Evolutionary conservation across 2,797 vertebrate genomes (phyloP), one percentile per base, ranked within the genome.

Genomic region (Nannoperca obscura): DNA sequence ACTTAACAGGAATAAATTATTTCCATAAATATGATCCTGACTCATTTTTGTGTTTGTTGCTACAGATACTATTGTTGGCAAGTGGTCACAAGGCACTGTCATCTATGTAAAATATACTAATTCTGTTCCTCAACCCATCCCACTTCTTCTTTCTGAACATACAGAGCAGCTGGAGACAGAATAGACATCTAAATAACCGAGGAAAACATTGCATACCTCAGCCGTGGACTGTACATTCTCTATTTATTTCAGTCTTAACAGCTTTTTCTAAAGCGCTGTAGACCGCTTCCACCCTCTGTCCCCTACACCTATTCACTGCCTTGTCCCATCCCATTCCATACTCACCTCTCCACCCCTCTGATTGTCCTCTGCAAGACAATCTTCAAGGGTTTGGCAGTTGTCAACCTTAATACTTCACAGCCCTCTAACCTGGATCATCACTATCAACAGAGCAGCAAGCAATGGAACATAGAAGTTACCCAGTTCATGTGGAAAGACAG

Each of bases 331-430:
- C 54, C 67, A 71, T 42, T 55, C 44, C 61, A 60, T 38, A 62
- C 57, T 74, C 81, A 81, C 81, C 73, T 75, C 69, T 75, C 62
- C 65, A 68, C 65, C 72, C 63, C n/a, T 77, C 57, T 77, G 83
- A 86, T 85, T 77, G 78, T 77, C 71, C 76, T 38, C 55, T 47
- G 38, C 54, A 32, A 79, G 60, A 72, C 74, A 86, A 87, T 88
- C 73, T 86, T 76, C 66, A 74, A 69, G 85, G 77, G 82, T 77
- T 60, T 38, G 86, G 50, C 83, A 63, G 65, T 75, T 84, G 90
- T 88, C 86, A 88, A 20, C 60, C 70, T 74, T 67, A 60, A 87
- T 84, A 65, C 68, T 62, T 83, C 64, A 76, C 74, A 80, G 67
- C 53, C n/a, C 42, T 64, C 59, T 61, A 67, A 82, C 73, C 53